Evolutionary conservation across 2,113 vertebrate species (phyloP), one percentile per base, ranked within the genome.

Genomic region (Cavia porcellus): DNA sequence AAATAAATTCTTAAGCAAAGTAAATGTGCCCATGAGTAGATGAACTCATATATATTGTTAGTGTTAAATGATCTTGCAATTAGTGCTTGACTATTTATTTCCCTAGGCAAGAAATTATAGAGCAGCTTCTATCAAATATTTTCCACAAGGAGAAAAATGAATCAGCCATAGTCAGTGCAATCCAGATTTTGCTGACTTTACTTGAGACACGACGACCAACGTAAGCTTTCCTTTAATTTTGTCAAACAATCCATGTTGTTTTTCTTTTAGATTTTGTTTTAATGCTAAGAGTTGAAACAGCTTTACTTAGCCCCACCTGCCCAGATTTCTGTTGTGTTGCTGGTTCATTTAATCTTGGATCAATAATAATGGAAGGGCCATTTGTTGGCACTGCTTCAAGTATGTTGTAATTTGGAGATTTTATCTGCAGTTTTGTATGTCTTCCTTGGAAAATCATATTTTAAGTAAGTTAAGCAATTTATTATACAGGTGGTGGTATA

Each of bases 111-210:
- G 99, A 99, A 98, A 99, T 99, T 11, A 99, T 99, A 98, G 99
- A 99, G 95, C 99, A 99, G 98, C 98, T 99, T 91, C 98, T 99
- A 66, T 99, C 99, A 88, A 99, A 99, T 97, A 99, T 99, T 96
- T 99, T 99, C 86, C 99, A 99, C 97, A 99, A 99, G 98, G 99
- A 99, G 97, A 99, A 99, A 98, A 99, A 99, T 62, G 99, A 99
- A 93, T 99, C 99, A 11, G 99, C 99, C 28, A 99, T 99, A 79
- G 99, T 99, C 98, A 99, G 99, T 97, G 99, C 99, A 70, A 99
- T 99, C 97, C 99, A 99, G 98, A 99, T 99, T 95, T 98, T 99
- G 0, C 98, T 99, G 96, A 99, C 99, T 14, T 98, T 99, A 95
- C 99, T 99, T 94, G 99, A 99, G 99, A 99, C 99, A 1, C 99